Evolutionary conservation across 2,888 invertebrate genomes (phyloP).

Genomic region (Eueremaeus valkanovi): DNA sequence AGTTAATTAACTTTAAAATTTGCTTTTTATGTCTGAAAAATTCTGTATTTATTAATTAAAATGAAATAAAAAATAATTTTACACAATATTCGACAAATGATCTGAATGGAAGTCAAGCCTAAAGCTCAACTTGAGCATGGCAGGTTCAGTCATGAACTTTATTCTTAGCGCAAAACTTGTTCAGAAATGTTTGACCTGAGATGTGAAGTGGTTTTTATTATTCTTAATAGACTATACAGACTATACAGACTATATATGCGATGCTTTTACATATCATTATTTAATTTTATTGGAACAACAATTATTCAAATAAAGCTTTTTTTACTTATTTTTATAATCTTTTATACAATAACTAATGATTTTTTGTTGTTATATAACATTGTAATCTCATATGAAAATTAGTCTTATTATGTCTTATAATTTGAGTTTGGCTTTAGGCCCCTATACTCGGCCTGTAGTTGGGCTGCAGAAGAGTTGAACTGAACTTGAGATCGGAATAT

Average conservation of each 20-base stretch:
- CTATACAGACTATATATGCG: not conserved
- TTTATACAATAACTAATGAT: not conserved
- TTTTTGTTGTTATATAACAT: conserved; percentile 4
- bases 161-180: conserved; percentile 17
- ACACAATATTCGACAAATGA: not conserved
- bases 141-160: not conserved
- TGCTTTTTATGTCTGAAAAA: not conserved
- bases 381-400: conserved; percentile 16
- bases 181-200: conserved; percentile 9
- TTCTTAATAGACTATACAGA: conserved; percentile 10
- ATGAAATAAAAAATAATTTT: not conserved
- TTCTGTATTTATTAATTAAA: not conserved
- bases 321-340: not conserved
- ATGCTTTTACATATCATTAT: not conserved
- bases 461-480: not conserved
- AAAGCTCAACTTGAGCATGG: not conserved
- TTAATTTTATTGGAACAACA: conserved; percentile 26
- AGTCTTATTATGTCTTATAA: not conserved
- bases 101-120: not conserved
- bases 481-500: not conserved
- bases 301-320: conserved; percentile 20
- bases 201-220: conserved; percentile 9
- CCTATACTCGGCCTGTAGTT: too few relatives aligned
- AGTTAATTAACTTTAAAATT: not conserved
- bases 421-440: not conserved